These are phyloP conservation scores for Lordiphosa andalusiaca DNA, from an alignment of 2,888 invertebrate genomes.

Conservation along the genomic window DNA sequence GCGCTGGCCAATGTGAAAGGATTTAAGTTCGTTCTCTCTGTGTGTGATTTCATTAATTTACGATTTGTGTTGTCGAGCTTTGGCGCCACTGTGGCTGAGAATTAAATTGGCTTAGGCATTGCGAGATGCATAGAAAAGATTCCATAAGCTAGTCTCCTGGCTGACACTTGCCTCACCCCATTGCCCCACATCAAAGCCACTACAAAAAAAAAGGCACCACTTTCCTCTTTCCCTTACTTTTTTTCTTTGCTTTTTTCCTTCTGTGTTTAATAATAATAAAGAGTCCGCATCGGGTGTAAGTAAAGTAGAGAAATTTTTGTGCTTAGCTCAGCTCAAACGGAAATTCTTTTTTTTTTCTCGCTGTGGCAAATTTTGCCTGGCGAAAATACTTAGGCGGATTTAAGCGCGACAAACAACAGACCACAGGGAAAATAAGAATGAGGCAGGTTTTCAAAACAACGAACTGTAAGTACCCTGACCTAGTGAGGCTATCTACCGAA, in stretches of 20 bases:
- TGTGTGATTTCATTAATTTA: conserved; percentile 67
- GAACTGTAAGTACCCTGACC: conserved; percentile 6
- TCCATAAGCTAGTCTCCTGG: conserved; percentile 13
- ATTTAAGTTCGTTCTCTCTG: conserved; percentile 63
- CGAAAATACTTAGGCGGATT: conserved; percentile 71
- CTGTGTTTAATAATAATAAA: conserved; percentile 67
- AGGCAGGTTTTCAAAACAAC: conserved; percentile 3
- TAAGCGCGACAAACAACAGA: conserved; percentile 65
- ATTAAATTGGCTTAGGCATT: conserved; percentile 67
- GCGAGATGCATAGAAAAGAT: conserved; percentile 27
- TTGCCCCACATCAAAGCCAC: conserved; percentile 29
- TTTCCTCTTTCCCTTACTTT: conserved; percentile 20
- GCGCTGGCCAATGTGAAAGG: conserved; percentile 51
- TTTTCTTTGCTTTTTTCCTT: conserved; percentile 20
- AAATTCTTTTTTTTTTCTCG: conserved; percentile 52
- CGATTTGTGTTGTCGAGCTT: conserved; percentile 41
- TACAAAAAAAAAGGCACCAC: not conserved
- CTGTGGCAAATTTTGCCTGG: conserved; percentile 55
- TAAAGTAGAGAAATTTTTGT: conserved; percentile 66
- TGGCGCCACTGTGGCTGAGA: conserved; percentile 58
- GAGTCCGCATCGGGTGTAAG: conserved; percentile 51
- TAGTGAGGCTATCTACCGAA: too few relatives aligned
- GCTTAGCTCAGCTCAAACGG: conserved; percentile 75
- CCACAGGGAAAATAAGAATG: conserved; percentile 26
- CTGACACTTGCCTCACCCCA: conserved; percentile 6